Conservation (phyloP, 2,797 vertebrate genomes). For the Numenius phaeopus region DNA sequence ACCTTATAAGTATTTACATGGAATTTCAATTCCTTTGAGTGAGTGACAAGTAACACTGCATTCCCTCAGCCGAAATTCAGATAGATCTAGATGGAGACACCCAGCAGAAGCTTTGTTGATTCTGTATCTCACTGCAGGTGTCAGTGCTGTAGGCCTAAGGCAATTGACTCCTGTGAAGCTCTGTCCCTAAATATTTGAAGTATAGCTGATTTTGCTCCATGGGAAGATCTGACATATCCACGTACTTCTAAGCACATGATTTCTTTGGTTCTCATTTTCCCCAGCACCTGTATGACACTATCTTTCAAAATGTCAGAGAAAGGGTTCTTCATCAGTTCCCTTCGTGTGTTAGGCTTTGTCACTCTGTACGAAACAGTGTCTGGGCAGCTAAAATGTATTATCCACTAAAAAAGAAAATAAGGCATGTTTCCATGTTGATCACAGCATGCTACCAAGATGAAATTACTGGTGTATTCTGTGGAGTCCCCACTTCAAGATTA, state of each 20-base stretch:
- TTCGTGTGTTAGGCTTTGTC: not conserved
- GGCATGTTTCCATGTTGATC: not conserved
- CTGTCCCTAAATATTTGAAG: not conserved
- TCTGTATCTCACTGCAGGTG: not conserved
- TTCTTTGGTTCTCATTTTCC: not conserved
- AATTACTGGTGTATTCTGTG: not conserved
- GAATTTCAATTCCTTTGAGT: not conserved
- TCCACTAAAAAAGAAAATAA: not conserved
- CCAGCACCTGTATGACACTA: fast-evolving
- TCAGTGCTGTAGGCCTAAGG: not conserved
- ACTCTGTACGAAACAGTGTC: not conserved
- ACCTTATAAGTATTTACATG: not conserved
- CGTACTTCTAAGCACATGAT: not conserved
- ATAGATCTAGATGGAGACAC: not conserved
- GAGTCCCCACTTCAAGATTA: not conserved
- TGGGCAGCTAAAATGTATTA: not conserved
- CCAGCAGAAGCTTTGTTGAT: not conserved
- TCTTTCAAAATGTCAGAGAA: not conserved
- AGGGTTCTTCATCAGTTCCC: not conserved
- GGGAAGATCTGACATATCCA: not conserved
- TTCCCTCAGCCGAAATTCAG: not conserved
- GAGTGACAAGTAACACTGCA: not conserved
- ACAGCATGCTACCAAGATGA: not conserved
- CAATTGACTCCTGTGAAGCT: not conserved
- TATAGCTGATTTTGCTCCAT: not conserved